Conservation (phyloP, 64 coral and sea anemone genomes). For the Actinia tenebrosa region DNA sequence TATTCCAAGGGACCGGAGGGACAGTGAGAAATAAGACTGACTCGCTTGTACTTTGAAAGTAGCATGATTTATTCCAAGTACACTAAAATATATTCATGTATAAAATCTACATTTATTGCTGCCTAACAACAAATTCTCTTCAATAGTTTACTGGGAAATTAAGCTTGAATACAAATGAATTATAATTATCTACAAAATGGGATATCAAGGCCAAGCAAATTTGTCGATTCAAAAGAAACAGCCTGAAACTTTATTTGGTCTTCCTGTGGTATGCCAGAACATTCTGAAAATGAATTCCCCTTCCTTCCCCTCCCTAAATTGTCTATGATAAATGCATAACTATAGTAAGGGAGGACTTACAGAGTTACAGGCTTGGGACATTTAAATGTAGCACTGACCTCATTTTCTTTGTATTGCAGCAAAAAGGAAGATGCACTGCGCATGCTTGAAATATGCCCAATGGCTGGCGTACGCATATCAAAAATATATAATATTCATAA, state of each 20-base stretch:
- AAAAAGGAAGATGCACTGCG: neutral
- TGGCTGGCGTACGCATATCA: neutral
- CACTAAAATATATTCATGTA: neutral
- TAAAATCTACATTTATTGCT: neutral
- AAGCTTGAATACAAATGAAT: neutral
- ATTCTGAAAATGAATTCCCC: neutral
- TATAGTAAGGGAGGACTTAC: no score
- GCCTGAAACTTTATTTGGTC: neutral
- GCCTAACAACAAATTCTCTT: neutral
- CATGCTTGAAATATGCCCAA: neutral
- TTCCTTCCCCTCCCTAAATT: neutral
- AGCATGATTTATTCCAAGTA: neutral
- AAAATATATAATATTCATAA: neutral
- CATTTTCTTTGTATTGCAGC: neutral
- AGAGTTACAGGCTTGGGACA: no score
- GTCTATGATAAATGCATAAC: no score
- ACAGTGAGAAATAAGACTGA: no score
- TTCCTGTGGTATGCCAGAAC: neutral
- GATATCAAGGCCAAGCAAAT: neutral
- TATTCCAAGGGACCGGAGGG: no score
- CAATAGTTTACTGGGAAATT: slow-evolving; percentile 4
- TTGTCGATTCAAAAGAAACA: neutral
- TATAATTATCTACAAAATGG: neutral
- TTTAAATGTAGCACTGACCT: no score
- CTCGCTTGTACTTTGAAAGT: no score